Evolutionary conservation across 2,888 invertebrate genomes (phyloP).

Genomic region (Strigamia crassipes): DNA sequence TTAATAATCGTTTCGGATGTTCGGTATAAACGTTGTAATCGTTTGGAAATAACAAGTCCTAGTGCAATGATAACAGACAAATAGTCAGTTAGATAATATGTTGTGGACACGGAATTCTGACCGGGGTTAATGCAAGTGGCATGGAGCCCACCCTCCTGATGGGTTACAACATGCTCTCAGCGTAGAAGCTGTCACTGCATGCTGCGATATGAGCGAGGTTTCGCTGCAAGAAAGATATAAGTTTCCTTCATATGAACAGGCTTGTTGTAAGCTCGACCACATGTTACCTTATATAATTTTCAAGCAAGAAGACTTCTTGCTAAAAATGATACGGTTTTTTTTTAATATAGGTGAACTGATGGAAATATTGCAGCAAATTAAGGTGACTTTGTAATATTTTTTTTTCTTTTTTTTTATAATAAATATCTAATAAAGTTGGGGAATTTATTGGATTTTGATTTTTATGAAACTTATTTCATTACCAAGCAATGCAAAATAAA

Average conservation of each 20-base stretch:
- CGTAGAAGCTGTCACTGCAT: constrained; percentile 8
- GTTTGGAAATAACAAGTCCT: background rate
- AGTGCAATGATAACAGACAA: background rate
- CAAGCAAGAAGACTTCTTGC: background rate
- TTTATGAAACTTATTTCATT: too few species aligned
- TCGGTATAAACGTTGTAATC: constrained; percentile 9
- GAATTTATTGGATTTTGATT: background rate
- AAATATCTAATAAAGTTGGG: background rate
- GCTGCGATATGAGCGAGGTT: constrained; percentile 21
- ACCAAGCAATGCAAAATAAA: too few species aligned
- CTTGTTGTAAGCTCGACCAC: constrained; percentile 16
- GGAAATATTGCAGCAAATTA: background rate
- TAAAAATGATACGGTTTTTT: background rate
- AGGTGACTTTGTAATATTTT: background rate
- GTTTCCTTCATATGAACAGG: constrained; percentile 3
- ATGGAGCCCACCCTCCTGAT: constrained; percentile 6
- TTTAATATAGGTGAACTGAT: background rate
- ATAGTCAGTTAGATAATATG: constrained; percentile 21
- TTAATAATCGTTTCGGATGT: constrained; percentile 10
- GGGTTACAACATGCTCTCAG: constrained; percentile 13
- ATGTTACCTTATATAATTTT: constrained; percentile 21
- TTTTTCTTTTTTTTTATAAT: background rate
- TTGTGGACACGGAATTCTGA: constrained; percentile 16
- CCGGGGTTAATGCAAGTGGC: constrained; percentile 20
- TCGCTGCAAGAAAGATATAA: constrained; percentile 3